Evolutionary conservation across 2,113 vertebrate genomes (phyloP).

Genomic region (Rattus rattus): DNA sequence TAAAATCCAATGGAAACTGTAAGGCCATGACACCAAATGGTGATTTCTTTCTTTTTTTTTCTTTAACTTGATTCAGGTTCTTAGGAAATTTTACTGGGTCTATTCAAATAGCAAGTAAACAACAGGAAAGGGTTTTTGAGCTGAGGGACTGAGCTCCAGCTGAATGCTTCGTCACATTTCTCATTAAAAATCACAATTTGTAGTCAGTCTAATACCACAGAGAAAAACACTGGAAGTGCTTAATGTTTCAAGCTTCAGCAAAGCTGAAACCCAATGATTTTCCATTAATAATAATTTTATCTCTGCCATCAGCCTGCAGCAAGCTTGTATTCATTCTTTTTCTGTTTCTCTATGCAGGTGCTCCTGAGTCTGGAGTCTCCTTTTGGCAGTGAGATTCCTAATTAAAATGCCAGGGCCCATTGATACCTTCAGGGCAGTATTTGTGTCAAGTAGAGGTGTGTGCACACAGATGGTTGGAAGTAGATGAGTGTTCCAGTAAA

Average conservation of each 20-base stretch:
- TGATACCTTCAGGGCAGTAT: neutral
- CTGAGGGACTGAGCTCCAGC: neutral
- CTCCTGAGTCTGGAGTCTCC: neutral
- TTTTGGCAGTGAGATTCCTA: constrained; percentile 29
- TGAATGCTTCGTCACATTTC: constrained; percentile 58
- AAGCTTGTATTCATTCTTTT: neutral
- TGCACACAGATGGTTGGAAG: neutral
- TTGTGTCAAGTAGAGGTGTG: neutral
- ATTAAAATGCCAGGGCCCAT: constrained; percentile 47
- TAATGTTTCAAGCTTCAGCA: constrained; percentile 61
- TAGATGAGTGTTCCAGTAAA: neutral
- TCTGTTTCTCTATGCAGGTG: constrained; percentile 12
- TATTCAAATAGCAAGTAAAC: constrained; percentile 61
- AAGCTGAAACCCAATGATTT: constrained; percentile 62
- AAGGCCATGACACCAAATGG: neutral
- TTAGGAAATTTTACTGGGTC: constrained; percentile 3
- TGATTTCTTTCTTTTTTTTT: neutral
- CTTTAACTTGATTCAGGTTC: neutral
- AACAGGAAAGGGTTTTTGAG: constrained; percentile 21
- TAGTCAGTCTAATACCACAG: constrained; percentile 65
- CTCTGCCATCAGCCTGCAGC: neutral
- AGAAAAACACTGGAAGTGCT: constrained; percentile 58
- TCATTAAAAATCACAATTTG: constrained; percentile 64
- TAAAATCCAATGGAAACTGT: neutral
- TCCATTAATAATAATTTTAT: constrained; percentile 67